Base-by-base conservation (phyloP, 2,888 invertebrate genomes). In the Lycophotia porphyrea region DNA sequence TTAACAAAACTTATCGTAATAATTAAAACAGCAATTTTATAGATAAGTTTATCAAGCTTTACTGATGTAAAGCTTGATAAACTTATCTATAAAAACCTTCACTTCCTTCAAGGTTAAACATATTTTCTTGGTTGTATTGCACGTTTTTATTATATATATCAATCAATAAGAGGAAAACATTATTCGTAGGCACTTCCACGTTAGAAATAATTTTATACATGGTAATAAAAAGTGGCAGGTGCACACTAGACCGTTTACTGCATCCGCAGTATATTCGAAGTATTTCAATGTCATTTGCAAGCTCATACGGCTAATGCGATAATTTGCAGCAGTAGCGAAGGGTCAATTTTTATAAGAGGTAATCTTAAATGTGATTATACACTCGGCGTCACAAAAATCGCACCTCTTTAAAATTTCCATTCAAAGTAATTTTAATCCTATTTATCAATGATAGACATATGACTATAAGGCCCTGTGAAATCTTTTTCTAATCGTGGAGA, bases 271-370 rank as follows among this genome's bases (percentile, higher is more conserved):
- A n/a, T n/a, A n/a, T n/a, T n/a, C n/a, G n/a, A n/a, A n/a, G n/a
- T n/a, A 74, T 81, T 81, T 81, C 88, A 86, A 86, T 87, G 88
- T 78, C 88, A 86, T 80, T 83, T 78, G 65, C 72, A 63, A 81
- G 44, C 55, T 49, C 42, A 70, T 69, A 69, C 39, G 42, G 64
- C 47, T 68, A 74, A 63, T 71, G 49, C 21, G n/a, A n/a, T n/a
- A n/a, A n/a, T n/a, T n/a, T n/a, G n/a, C n/a, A n/a, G n/a, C n/a
- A n/a, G n/a, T n/a, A n/a, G n/a, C n/a, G n/a, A n/a, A n/a, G n/a
- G n/a, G n/a, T n/a, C n/a, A n/a, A n/a, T n/a, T n/a, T n/a, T n/a
- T n/a, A n/a, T n/a, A n/a, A n/a, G n/a, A n/a, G n/a, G n/a, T n/a
- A n/a, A n/a, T n/a, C n/a, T n/a, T n/a, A n/a, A n/a, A n/a, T n/a